These are phyloP conservation scores for Nezara viridula DNA, from an alignment of 2,888 invertebrate species.

Conservation along the genomic window DNA sequence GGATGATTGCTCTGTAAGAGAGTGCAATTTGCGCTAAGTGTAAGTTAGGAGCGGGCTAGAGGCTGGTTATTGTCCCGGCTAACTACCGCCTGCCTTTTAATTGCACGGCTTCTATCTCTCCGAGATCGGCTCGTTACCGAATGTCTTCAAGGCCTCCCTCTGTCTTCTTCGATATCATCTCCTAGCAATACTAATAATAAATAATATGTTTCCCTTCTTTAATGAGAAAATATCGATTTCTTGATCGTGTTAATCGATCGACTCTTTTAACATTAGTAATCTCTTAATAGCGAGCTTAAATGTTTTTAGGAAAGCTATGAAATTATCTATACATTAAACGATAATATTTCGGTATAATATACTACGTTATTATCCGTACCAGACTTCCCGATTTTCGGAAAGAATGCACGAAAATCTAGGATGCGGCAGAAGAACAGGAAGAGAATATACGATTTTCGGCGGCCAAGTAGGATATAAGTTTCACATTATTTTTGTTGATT, in stretches of 20 bases:
- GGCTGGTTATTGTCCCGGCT: neutral
- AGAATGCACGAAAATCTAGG: too few species aligned
- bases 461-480: too few species aligned
- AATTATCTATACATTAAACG: too few species aligned
- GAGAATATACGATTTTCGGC: too few species aligned
- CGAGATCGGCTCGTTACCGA: neutral
- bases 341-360: too few species aligned
- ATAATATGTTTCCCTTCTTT: neutral
- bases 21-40: constrained; percentile 11
- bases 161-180: neutral
- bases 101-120: neutral
- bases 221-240: neutral
- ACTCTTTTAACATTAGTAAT: neutral
- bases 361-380: too few species aligned
- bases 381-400: too few species aligned
- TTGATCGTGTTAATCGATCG: neutral
- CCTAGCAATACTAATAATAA: neutral
- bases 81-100: constrained; percentile 18
- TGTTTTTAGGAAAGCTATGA: too few species aligned
- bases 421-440: too few species aligned
- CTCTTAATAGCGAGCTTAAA: too few species aligned
- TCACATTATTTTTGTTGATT: too few species aligned
- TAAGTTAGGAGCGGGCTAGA: neutral
- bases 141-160: constrained; percentile 8
- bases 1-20: constrained; percentile 2